Conservation (phyloP, 2,797 vertebrate genomes). For the Micrastur ruficollis region DNA sequence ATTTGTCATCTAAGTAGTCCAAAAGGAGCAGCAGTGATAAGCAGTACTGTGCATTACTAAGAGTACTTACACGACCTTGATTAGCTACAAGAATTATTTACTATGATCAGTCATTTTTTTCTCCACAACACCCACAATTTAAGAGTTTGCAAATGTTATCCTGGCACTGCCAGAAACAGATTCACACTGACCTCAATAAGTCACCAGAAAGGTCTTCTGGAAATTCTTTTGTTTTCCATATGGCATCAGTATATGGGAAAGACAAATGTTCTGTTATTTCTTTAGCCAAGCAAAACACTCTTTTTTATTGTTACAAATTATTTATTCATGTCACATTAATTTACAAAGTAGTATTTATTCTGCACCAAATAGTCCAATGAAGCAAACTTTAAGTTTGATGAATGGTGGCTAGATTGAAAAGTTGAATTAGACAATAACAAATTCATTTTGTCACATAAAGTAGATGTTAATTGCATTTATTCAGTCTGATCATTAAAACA, state of each 20-base stretch:
- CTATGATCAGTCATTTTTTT: not conserved
- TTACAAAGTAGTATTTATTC: not conserved
- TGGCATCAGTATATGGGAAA: not conserved
- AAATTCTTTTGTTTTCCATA: conserved; percentile 12
- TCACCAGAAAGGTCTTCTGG: conserved; percentile 12
- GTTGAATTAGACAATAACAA: not conserved
- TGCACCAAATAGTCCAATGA: not conserved
- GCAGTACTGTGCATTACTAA: not conserved
- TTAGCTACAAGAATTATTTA: not conserved
- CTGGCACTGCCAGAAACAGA: not conserved
- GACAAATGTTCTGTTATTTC: not conserved
- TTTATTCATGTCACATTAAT: not conserved
- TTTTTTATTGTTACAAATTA: not conserved
- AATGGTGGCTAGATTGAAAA: not conserved
- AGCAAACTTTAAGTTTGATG: not conserved
- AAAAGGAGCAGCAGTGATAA: not conserved
- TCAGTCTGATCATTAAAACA: not conserved
- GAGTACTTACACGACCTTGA: not conserved
- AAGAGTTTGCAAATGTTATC: not conserved
- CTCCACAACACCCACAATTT: not conserved
- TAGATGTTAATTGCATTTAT: not conserved
- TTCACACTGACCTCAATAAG: conserved; percentile 23
- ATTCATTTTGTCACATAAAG: not conserved
- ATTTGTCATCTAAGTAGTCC: not conserved
- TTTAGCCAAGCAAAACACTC: not conserved